Evolutionary conservation across 2,113 vertebrate genomes (phyloP).

Genomic region (Cyanoramphus novaezelandiae): DNA sequence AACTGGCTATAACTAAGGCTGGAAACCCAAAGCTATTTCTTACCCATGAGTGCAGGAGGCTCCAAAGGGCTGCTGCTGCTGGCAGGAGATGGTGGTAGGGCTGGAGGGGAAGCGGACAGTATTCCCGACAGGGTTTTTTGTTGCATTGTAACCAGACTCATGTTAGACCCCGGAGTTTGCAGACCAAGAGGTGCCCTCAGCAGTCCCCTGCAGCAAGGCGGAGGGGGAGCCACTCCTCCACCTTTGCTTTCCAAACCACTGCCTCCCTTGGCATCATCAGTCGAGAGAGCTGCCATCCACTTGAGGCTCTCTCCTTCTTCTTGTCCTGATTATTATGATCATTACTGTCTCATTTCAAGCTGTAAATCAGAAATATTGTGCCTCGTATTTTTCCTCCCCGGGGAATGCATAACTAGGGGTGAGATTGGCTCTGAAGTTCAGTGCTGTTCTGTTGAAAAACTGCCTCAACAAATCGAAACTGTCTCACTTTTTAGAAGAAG

Average conservation of each 20-base stretch:
- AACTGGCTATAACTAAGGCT: neutral
- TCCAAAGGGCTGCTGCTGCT: neutral
- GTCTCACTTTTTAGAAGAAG: conserved; percentile 66
- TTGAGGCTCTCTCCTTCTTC: conserved; percentile 62
- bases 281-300: conserved; percentile 50
- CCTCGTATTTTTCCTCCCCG: conserved; percentile 51
- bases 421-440: conserved; percentile 67
- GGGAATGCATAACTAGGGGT: conserved; percentile 28
- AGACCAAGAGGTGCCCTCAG: neutral
- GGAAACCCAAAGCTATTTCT: neutral
- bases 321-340: conserved; percentile 68
- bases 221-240: neutral
- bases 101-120: neutral
- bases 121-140: neutral
- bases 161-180: neutral
- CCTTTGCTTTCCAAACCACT: conserved; percentile 15
- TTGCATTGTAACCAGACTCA: neutral
- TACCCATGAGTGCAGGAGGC: neutral
- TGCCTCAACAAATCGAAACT: conserved; percentile 63
- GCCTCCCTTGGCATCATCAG: conserved; percentile 43
- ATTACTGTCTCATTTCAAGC: conserved; percentile 66
- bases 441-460: conserved; percentile 60
- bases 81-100: neutral
- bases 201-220: fast-evolving
- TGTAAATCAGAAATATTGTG: conserved; percentile 72